Base-by-base conservation (phyloP, 2,797 vertebrate species). In the Silurus aristotelis region DNA sequence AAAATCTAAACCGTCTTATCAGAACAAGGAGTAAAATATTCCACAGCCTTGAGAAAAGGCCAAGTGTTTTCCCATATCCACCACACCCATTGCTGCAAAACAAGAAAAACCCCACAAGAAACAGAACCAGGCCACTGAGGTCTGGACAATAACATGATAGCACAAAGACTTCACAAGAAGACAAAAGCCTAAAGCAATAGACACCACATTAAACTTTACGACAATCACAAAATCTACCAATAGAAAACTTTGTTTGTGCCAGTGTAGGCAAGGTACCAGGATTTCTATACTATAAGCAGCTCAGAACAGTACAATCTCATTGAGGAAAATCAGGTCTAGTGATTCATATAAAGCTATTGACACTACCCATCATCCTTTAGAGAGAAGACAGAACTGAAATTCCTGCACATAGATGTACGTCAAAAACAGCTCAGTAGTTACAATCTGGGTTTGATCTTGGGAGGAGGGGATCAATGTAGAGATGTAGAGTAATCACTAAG, bases 281-380 rank as follows among this genome's bases (percentile, higher is more conserved):
- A 85, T 90, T 90, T 87, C 89, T 72, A 61, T n/a, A 63, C 83
- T 85, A 64, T 93, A 92, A 93, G 88, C 87, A 92, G 91, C 93
- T 94, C 93, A 94, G 87, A 73, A 56, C 7, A 9, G 64, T 82
- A 38, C 63, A 7, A 46, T 25, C 70, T 67, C 55, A 82, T 85
- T 82, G 73, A 80, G 55, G 60, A 67, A 61, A 61, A 73, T 48
- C 72, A 67, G 81, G 27, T 5, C 12, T 60, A 66, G 48, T 12
- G 64, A 58, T 89, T 82, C 78, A 87, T 48, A 76, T 76, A 19
- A 76, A 76, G 20, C 13, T 43, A 61, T 2, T 63, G 76, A 63
- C 31, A 22, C 20, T 43, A 6, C 31, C 12, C 0, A 38, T 38
- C 55, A 31, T 60, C 75, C 55, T 46, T 25, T 22, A 48, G 75